Evolutionary conservation across 1,140 invertebrate species (phyloP).

Genomic region (Camponotus vicinus): DNA sequence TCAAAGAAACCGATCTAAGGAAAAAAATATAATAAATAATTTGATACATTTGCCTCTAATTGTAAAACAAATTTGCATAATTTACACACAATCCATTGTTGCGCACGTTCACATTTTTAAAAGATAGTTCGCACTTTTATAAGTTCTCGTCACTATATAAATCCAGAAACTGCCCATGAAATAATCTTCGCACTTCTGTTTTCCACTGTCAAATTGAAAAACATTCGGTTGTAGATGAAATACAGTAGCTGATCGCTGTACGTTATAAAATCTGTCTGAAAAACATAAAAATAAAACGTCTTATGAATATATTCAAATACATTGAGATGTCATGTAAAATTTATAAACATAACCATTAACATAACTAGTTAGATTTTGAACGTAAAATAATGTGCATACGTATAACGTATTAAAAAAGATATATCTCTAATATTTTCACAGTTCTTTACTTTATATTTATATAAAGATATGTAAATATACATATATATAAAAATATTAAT

Average conservation of each 20-base stretch:
- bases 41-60: neutral
- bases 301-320: neutral
- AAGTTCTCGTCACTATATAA: neutral
- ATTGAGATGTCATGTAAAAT: neutral
- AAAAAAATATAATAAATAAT: neutral
- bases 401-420: neutral
- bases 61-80: neutral
- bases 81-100: neutral
- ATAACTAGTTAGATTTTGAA: neutral
- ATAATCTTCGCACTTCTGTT: neutral
- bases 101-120: neutral
- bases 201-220: conserved; percentile 19
- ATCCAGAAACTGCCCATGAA: neutral
- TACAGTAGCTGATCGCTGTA: neutral
- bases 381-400: neutral
- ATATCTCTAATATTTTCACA: neutral
- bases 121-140: neutral
- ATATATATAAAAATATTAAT: neutral
- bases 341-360: conserved; percentile 2
- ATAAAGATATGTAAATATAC: neutral
- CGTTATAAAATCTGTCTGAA: neutral
- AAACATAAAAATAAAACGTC: neutral
- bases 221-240: neutral
- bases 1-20: neutral
- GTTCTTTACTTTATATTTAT: neutral